phyloP scores from a whole-genome alignment of 2,888 invertebrate species.

The Microplitis manilae region DNA sequence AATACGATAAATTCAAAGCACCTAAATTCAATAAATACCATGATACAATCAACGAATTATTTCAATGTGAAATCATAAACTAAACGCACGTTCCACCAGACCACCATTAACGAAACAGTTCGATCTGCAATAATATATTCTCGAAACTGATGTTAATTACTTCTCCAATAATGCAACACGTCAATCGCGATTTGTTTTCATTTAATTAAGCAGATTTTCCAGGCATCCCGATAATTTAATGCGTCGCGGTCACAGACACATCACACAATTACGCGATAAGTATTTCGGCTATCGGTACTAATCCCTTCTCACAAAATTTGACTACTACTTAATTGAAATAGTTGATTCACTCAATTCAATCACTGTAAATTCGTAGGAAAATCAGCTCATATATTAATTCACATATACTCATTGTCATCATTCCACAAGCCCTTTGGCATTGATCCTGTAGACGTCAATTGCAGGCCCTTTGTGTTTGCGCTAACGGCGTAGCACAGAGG shows the following conservation, averaged over 20 bases:
- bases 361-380: conserved; percentile 20
- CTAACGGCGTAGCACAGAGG: not conserved
- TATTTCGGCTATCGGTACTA: not conserved
- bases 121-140: not conserved
- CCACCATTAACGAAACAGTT: not conserved
- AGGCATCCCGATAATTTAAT: conserved; percentile 25
- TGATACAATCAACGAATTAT: conserved; percentile 37
- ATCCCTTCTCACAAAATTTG: not conserved
- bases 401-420: conserved; percentile 24
- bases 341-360: not conserved
- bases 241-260: not conserved
- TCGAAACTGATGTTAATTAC: not conserved
- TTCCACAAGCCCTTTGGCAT: conserved; percentile 42
- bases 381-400: not conserved
- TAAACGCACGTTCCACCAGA: not conserved
- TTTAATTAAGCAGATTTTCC: conserved; percentile 67
- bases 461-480: conserved; percentile 8
- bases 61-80: conserved; percentile 4
- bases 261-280: not conserved
- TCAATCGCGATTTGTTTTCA: conserved; percentile 57
- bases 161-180: conserved; percentile 30
- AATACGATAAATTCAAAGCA: conserved; percentile 36
- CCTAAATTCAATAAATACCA: conserved; percentile 9
- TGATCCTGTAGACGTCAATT: conserved; percentile 20
- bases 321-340: conserved; percentile 29